A percentile compares a stretch with the other conserved stretches of the same genome.
Conservation (phyloP, 2,797 vertebrate species). For the Oryzias sinensis region DNA sequence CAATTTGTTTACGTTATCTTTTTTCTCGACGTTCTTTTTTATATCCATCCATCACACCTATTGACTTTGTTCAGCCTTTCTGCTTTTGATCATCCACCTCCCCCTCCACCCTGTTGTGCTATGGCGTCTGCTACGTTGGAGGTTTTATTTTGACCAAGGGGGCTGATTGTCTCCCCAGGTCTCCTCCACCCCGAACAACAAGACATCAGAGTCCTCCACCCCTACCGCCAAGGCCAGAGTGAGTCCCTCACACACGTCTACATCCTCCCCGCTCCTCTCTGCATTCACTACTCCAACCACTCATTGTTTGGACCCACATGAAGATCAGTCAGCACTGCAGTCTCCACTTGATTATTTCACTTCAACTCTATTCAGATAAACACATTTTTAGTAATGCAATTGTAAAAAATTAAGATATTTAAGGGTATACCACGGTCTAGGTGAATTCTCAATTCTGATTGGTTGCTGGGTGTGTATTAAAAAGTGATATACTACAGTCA, state of each 20-base stretch:
- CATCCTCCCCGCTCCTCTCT: conserved; percentile 23
- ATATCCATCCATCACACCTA: not conserved
- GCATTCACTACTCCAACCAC: conserved; percentile 20
- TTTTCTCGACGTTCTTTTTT: not conserved
- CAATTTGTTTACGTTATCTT: conserved; percentile 10
- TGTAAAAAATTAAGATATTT: too few relatives aligned
- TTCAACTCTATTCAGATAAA: not conserved
- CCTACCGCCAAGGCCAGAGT: conserved; percentile 78
- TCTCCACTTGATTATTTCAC: not conserved
- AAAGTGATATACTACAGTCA: too few relatives aligned
- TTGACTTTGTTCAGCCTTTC: conserved; percentile 14
- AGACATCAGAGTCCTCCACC: conserved; percentile 73
- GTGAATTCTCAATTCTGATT: too few relatives aligned
- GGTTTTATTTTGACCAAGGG: conserved; percentile 71
- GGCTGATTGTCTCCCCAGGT: conserved; percentile 77
- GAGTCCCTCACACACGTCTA: conserved; percentile 65
- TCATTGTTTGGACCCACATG: conserved; percentile 12
- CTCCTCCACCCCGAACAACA: conserved; percentile 76
- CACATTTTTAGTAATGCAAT: too few relatives aligned
- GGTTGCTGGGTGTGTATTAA: too few relatives aligned
- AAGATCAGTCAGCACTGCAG: not conserved
- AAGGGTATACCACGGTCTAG: too few relatives aligned
- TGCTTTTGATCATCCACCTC: conserved; percentile 14
- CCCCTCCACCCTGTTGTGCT: conserved; percentile 24
- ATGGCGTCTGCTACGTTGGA: conserved; percentile 48